Base-by-base conservation (phyloP, 2,888 invertebrate genomes). In the Acronicta leporina region DNA sequence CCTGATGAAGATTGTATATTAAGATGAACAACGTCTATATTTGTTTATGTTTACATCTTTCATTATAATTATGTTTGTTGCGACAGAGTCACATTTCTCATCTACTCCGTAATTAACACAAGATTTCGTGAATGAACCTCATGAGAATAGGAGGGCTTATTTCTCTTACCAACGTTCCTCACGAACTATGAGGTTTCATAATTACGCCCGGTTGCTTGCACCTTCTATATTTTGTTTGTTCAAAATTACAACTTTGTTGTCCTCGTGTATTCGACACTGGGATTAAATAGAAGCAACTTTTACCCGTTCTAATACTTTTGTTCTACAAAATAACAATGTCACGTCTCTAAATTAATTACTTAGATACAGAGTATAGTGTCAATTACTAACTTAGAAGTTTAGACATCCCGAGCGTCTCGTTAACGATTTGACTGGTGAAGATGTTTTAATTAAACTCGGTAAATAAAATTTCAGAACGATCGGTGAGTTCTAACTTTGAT, bases 341-440 rank as follows among this genome's bases (percentile, higher is more conserved):
- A 74, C 55, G 45, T 48, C 45, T 14, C 30, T 35, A 61, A 67
- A 73, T 70, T 74, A 74, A 74, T 70, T 58, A 72, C 55, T 40
- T n/a, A 43, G 47, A 56, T 45, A 48, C 49, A 46, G 40, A 48
- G 20, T 33, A 52, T 27, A 30, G 20, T 58, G 42, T 67, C 48
- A 60, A 52, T 62, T 57, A 62, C 46, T 33, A 67, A 73, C 55
- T 67, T 70, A 43, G 30, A 67, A 67, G 35, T 67, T 58, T 40
- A 49, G 60, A 52, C 57, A 57, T 51, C 59, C 52, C 57, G 46
- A 63, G 47, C 30, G 72, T 44, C 52, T 63, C 45, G 20, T 67
- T 60, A 44, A 35, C 48, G 47, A 42, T 52, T 44, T 60, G 60
- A 63, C 63, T 53, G 27, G 15, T 46, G 20, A 58, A 56, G 52